Evolutionary conservation across 2,888 invertebrate genomes (phyloP), one percentile per base, ranked within the genome.

Genomic region (Andricus quercusramuli): DNA sequence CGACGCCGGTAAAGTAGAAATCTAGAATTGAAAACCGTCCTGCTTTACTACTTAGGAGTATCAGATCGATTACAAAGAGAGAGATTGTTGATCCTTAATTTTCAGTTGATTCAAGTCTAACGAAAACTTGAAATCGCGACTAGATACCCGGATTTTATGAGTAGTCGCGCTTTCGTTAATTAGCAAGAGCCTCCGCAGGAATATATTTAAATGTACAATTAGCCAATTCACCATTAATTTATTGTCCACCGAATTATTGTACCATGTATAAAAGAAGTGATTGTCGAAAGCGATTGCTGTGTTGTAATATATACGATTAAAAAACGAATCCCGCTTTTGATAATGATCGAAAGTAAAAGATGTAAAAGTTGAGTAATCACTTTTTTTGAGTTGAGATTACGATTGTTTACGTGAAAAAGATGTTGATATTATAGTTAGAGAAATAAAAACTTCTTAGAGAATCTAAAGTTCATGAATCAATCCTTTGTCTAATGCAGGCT

Each of bases 181-280:
- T 56, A 29, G 32, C 51, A 37, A 29, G 29, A 74, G 32, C 74
- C 56, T 74, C 74, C 51, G 74, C 32, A 22, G n/a, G 6, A 32
- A 22, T 51, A 56, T 56, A 32, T 37, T 74, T 32, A 32, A 56
- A n/a, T 56, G 56, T 37, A 37, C 37, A 37, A 37, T 8, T 74
- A 74, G 74, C 56, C 56, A 74, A 74, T 74, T 56, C n/a, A 74
- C 15, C 3, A n/a, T 32, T 74, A 74, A 74, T 74, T 74, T 74
- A 74, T 74, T 74, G 51, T 56, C 51, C 29, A 56, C 20, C 74
- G 32, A 74, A 17, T 29, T 47, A 74, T 32, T 56, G 15, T 64
- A 17, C 6, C 25, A 25, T 64, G 6, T 64, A 64, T 29, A 64
- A 6, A 64, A 64, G 1, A 64, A 64, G 74, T 74, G n/a, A 74